Percentiles rank a stretch among this genome's conserved stretches.
Conservation (phyloP, 2,113 vertebrate species). For the Leptodactylus fuscus region DNA sequence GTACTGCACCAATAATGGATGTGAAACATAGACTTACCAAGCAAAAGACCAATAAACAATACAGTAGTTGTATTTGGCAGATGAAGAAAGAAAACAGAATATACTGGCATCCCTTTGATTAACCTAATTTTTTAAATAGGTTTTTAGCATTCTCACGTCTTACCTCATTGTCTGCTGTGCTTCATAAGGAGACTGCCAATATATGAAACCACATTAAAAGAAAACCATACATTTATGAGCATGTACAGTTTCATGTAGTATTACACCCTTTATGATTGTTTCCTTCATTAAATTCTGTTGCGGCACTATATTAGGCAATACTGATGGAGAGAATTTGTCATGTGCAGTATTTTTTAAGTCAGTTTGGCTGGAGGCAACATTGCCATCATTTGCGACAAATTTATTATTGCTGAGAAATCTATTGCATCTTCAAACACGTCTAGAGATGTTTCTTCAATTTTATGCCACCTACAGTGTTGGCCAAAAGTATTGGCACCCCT, state of each 20-base stretch:
- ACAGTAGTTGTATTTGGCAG: not conserved
- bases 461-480: too few species aligned
- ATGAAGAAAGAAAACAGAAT: not conserved
- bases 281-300: not conserved
- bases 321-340: not conserved
- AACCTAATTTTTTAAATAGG: not conserved
- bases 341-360: too few species aligned
- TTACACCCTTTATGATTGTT: not conserved
- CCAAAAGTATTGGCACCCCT: too few species aligned
- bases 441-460: too few species aligned
- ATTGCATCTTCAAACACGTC: too few species aligned
- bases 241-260: not conserved
- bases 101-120: not conserved
- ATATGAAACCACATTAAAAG: constrained; percentile 5
- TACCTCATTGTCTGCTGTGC: not conserved
- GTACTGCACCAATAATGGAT: not conserved
- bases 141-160: not conserved
- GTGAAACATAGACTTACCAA: not conserved
- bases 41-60: not conserved
- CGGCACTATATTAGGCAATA: not conserved
- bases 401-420: too few species aligned
- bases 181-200: not conserved
- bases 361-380: too few species aligned
- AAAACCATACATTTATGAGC: not conserved
- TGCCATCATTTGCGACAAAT: too few species aligned